Base-by-base conservation (phyloP, 1,140 invertebrate species). In the Vanessa tameamea region DNA sequence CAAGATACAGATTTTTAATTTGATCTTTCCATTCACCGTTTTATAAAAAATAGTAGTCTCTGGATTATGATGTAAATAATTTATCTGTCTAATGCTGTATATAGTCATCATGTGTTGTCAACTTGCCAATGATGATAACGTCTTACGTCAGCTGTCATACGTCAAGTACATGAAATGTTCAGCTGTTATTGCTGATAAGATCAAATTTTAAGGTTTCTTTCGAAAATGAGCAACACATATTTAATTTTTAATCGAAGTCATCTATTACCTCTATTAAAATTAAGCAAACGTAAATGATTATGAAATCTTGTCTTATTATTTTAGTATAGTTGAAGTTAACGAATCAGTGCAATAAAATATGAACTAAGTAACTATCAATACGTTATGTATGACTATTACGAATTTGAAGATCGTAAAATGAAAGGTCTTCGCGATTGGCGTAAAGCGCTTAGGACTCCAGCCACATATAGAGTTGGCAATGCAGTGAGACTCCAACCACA, bases 391-490 rank as follows among this genome's bases (percentile, higher is more conserved):
- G 87, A 92, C 76, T 83, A 78, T 77, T 84, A 89, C 81, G 88
- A 91, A 72, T 82, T 88, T 23, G 91, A 92, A 82, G 88, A 92
- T 57, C 82, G 81, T 68, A 90, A 88, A 79, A 93, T 93, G 93
- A 90, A 83, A 82, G 88, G 90, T 48, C 78, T 94, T 75, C 89
- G 95, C 82, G 97, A 98, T 86, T 98, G 97, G 97, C 95, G 97
- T 77, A 95, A 97, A 85, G 96, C 97, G 0, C 94, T 98, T 65
- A 94, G 95, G 51, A 95, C 95, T 43, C 96, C 97, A 37, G 96
- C 97, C 50, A 95, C 96, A 0, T 98, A 98, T 89, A 93, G 97
- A 78, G 95, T 98, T 51, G 97, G 97, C 0, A 98, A 97, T 88
- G 95, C 96, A 74, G 94, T 98, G 43, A 94, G 97, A 78, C 93